Conservation (phyloP, 92 coral and sea anemone genomes). For the Isaurus tuberculatus region DNA sequence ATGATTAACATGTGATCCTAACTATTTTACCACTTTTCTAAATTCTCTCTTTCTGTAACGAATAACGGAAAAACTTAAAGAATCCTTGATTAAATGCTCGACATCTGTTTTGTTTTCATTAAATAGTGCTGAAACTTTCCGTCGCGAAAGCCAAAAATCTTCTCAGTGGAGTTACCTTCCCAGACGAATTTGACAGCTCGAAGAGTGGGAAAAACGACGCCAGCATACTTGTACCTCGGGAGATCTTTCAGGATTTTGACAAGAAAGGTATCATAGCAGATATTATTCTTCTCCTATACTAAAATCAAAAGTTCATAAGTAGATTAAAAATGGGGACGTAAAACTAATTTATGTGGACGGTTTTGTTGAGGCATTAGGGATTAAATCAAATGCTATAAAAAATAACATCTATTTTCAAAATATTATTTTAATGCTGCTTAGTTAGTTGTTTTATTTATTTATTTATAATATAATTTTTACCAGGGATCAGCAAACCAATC, state of each 20-base stretch:
- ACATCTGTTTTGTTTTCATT: background rate
- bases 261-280: constrained; percentile 15
- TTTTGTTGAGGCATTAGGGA: too few relatives aligned
- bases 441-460: too few relatives aligned
- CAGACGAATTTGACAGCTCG: constrained; percentile 21
- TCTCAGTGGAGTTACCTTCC: constrained; percentile 61
- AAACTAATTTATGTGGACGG: too few relatives aligned
- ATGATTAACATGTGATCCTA: too few relatives aligned
- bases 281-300: background rate
- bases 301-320: background rate
- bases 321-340: background rate
- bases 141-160: constrained; percentile 59
- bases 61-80: background rate
- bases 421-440: too few relatives aligned
- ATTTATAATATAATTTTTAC: too few relatives aligned
- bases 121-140: constrained; percentile 64
- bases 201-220: constrained; percentile 17
- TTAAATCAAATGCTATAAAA: too few relatives aligned
- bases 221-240: constrained; percentile 60
- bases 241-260: constrained; percentile 62
- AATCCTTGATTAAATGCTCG: background rate
- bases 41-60: too few relatives aligned
- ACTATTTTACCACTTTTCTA: too few relatives aligned
- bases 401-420: too few relatives aligned
- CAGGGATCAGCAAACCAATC: constrained; percentile 61